Conservation (phyloP, 1,140 invertebrate genomes). For the Lineus longissimus region DNA sequence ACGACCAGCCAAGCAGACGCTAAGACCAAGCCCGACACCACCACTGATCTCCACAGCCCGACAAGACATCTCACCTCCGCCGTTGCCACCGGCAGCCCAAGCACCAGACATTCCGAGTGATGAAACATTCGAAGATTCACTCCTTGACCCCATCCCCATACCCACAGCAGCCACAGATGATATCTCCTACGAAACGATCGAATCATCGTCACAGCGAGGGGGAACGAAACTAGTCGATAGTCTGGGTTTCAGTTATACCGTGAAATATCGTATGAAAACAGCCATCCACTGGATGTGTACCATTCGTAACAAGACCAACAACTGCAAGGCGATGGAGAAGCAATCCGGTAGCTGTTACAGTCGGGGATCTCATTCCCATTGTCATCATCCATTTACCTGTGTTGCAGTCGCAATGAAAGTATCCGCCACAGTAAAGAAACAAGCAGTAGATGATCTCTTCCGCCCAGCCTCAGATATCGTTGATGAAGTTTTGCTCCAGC, state of each 20-base stretch:
- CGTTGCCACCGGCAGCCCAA: no score
- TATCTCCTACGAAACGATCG: no score
- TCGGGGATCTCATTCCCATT: neutral
- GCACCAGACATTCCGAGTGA: no score
- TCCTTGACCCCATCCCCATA: no score
- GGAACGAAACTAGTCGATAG: neutral
- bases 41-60: no score
- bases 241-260: neutral
- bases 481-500: neutral
- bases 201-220: neutral
- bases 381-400: neutral
- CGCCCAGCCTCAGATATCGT: neutral
- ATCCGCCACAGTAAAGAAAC: neutral
- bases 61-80: no score
- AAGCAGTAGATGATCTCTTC: neutral
- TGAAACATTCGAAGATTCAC: no score
- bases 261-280: neutral
- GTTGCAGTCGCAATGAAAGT: neutral
- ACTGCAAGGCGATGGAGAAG: neutral
- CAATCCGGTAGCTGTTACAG: neutral
- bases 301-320: neutral
- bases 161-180: no score
- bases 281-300: neutral
- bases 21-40: no score
- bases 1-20: no score